Conservation (phyloP, 1,140 invertebrate genomes). For the Fopius arisanus region DNA sequence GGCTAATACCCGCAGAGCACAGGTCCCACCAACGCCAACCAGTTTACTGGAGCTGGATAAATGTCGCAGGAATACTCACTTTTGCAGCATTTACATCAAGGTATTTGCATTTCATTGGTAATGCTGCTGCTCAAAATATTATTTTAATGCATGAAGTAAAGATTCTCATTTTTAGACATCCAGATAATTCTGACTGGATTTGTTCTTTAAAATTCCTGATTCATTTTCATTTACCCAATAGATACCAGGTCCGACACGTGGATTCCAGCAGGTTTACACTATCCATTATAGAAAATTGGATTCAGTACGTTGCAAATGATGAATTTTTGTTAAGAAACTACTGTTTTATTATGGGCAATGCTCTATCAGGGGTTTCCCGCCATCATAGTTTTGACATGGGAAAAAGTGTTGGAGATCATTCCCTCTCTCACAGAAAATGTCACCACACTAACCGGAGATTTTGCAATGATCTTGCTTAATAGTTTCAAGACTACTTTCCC, state of each 20-base stretch:
- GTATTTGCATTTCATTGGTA: neutral
- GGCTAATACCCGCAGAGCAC: neutral
- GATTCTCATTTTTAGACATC: neutral
- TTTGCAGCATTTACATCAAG: neutral
- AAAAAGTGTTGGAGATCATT: slow-evolving; percentile 16
- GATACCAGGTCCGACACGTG: neutral
- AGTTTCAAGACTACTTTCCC: slow-evolving; percentile 8
- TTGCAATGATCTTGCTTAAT: neutral
- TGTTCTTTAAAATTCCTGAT: neutral
- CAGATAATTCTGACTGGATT: neutral
- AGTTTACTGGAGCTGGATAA: neutral
- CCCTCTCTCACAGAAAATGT: slow-evolving; percentile 8
- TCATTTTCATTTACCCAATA: neutral
- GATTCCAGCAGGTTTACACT: neutral
- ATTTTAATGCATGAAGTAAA: slow-evolving; percentile 13
- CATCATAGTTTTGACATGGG: neutral
- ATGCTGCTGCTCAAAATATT: neutral
- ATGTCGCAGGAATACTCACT: neutral
- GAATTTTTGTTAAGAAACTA: neutral
- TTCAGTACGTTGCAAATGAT: neutral
- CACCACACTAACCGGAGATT: slow-evolving; percentile 9
- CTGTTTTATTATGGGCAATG: neutral
- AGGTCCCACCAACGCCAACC: neutral
- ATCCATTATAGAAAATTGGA: slow-evolving; percentile 8
- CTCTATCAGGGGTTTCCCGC: neutral